Evolutionary conservation across 1,140 invertebrate species (phyloP).

Genomic region (Scaptomyza pallida): DNA sequence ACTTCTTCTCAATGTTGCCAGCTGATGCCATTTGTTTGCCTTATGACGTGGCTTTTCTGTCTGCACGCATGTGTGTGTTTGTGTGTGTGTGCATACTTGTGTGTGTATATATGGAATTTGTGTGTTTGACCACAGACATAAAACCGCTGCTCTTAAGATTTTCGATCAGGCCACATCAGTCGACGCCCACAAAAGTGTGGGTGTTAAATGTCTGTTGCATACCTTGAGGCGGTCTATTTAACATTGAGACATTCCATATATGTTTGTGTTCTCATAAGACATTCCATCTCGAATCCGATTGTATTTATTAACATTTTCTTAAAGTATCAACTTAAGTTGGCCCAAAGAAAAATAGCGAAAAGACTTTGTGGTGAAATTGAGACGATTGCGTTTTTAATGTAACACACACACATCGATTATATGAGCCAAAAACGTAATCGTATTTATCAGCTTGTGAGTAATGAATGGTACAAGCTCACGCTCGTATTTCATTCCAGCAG

Average conservation of each 20-base stretch:
- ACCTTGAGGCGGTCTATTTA: conserved; percentile 26
- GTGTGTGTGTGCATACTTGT: conserved; percentile 19
- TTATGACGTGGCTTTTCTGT: conserved; percentile 40
- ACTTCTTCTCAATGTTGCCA: conserved; percentile 13
- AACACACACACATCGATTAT: neutral
- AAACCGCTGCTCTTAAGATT: conserved; percentile 29
- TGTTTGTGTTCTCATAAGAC: neutral
- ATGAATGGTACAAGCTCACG: conserved; percentile 31
- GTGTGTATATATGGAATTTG: conserved; percentile 18
- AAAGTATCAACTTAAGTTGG: neutral
- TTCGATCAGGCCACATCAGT: conserved; percentile 30
- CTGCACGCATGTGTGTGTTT: conserved; percentile 5
- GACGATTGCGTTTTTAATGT: conserved; percentile 1
- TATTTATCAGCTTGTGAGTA: conserved; percentile 35
- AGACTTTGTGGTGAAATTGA: neutral
- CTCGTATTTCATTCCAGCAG: conserved; percentile 60
- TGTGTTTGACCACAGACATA: conserved; percentile 20
- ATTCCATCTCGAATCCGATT: neutral
- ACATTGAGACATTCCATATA: neutral
- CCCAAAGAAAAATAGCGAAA: neutral
- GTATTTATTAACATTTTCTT: neutral
- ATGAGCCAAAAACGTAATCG: conserved; percentile 14
- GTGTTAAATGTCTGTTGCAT: conserved; percentile 44
- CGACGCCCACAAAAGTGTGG: neutral
- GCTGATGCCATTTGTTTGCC: conserved; percentile 56